phyloP scores from a whole-genome alignment of 2,888 invertebrate species.

The Acrobasis repandana region DNA sequence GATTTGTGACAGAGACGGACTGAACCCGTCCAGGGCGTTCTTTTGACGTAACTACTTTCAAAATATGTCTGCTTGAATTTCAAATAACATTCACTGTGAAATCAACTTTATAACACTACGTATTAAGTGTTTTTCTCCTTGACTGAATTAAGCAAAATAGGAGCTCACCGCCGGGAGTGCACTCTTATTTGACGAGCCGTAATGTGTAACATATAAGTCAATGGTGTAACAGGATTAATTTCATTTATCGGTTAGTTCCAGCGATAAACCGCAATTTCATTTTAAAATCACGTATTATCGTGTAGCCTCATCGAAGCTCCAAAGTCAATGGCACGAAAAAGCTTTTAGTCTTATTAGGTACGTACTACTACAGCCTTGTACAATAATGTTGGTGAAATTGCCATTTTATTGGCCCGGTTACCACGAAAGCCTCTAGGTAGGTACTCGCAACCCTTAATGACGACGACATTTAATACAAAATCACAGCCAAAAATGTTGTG shows the following conservation, averaged over 20 bases:
- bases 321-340: conserved; percentile 25
- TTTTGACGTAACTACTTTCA: no score
- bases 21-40: no score
- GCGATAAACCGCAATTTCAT: not conserved
- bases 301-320: not conserved
- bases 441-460: conserved; percentile 37
- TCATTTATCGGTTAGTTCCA: not conserved
- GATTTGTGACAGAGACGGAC: no score
- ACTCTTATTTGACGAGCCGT: no score
- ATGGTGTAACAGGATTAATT: not conserved
- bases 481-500: conserved; percentile 43
- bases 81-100: no score
- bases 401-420: conserved; percentile 28
- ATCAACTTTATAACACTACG: no score
- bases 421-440: conserved; percentile 34
- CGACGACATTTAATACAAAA: conserved; percentile 21
- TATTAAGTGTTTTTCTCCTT: no score
- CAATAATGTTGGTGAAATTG: conserved; percentile 32
- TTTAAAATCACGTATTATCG: conserved; percentile 2
- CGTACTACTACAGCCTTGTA: conserved; percentile 24
- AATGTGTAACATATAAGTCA: no score
- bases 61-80: no score
- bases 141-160: no score
- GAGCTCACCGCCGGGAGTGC: no score
- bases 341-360: conserved; percentile 38